Percentiles rank a stretch among this genome's conserved stretches.
Evolutionary conservation across 2,797 vertebrate species (phyloP).

Genomic region (Hozukius guyotensis): DNA sequence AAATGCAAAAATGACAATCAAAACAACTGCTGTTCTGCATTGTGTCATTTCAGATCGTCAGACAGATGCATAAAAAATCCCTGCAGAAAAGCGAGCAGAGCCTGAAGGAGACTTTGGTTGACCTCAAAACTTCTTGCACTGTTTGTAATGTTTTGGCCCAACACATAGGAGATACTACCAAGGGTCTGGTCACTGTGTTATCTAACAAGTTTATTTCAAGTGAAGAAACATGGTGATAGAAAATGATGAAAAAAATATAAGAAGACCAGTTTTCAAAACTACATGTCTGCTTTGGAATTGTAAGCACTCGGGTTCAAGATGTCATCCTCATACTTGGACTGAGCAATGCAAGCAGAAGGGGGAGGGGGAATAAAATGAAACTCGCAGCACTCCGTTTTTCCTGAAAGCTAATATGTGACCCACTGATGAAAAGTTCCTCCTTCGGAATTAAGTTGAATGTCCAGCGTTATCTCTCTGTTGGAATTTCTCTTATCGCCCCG

Average conservation of each 20-base stretch:
- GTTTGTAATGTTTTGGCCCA: constrained; percentile 59
- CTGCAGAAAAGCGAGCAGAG: constrained; percentile 12
- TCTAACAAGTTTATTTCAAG: constrained; percentile 66
- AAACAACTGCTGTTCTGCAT: constrained; percentile 57
- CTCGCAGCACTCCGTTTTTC: constrained; percentile 68
- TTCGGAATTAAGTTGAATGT: constrained; percentile 85
- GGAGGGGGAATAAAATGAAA: constrained; percentile 4
- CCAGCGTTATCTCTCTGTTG: constrained; percentile 83
- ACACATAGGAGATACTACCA: constrained; percentile 35
- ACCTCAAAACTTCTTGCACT: constrained; percentile 57
- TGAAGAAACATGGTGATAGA: constrained; percentile 50
- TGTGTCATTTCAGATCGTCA: constrained; percentile 40
- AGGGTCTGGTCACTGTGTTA: constrained; percentile 57
- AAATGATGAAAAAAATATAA: constrained; percentile 46
- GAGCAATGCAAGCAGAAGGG: constrained; percentile 48
- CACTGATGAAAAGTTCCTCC: constrained; percentile 86
- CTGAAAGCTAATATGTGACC: constrained; percentile 84
- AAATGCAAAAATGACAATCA: constrained; percentile 60
- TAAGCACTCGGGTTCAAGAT: constrained; percentile 60
- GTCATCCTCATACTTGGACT: constrained; percentile 59
- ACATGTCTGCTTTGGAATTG: constrained; percentile 64
- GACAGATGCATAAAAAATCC: constrained; percentile 48
- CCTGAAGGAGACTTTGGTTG: constrained; percentile 46
- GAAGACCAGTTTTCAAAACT: constrained; percentile 46
- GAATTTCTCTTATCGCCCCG: constrained; percentile 88